These are phyloP conservation scores for Oceanodroma tethys DNA, from an alignment of 2,113 vertebrate species.

Conservation along the genomic window DNA sequence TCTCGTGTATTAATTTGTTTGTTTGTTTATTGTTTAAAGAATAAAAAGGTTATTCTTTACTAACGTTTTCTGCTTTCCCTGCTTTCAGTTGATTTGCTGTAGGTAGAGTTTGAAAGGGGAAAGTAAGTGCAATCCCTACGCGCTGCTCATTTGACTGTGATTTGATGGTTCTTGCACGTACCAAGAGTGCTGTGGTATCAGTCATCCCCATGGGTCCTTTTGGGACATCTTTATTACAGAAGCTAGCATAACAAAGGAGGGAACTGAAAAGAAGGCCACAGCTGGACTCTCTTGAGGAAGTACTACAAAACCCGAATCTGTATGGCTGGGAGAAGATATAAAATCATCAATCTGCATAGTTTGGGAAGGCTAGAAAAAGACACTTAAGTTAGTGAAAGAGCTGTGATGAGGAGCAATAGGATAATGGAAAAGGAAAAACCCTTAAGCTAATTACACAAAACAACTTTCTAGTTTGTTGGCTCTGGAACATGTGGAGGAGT, in stretches of 20 bases:
- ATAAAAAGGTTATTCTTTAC: constrained; percentile 28
- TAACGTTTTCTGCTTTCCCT: constrained; percentile 32
- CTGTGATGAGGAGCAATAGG: not conserved
- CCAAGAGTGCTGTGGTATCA: not conserved
- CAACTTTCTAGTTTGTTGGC: not conserved
- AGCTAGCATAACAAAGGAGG: not conserved
- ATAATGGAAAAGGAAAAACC: not conserved
- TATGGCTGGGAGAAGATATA: not conserved
- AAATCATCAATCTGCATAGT: not conserved
- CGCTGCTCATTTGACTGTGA: not conserved
- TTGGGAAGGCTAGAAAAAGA: not conserved
- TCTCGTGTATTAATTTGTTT: not conserved
- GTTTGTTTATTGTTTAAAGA: constrained; percentile 25
- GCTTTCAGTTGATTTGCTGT: constrained; percentile 14
- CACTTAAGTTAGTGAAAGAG: not conserved
- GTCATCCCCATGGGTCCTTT: not conserved
- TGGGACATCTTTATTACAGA: not conserved
- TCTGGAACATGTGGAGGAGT: not conserved
- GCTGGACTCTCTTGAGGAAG: constrained; percentile 11
- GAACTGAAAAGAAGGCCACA: not conserved
- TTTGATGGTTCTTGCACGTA: not conserved
- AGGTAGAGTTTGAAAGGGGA: constrained; percentile 6
- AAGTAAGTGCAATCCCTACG: not conserved
- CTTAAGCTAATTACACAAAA: not conserved
- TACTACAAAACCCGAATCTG: not conserved